These are phyloP conservation scores for Carlito syrichta DNA, from an alignment of 2,113 vertebrate species.

Conservation along the genomic window DNA sequence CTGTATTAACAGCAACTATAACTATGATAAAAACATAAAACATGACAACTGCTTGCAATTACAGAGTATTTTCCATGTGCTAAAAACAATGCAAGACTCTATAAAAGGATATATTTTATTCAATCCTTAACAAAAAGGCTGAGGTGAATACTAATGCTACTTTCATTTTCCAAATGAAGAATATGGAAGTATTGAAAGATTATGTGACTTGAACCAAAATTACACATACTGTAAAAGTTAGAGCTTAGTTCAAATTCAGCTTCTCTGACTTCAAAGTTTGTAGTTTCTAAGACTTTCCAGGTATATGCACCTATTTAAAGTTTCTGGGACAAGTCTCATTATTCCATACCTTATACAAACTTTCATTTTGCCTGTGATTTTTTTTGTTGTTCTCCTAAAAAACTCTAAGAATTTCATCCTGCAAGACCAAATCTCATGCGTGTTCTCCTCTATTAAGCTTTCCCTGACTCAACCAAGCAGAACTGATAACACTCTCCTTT, in stretches of 20 bases:
- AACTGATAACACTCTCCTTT: slow-evolving; percentile 41
- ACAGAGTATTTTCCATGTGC: neutral
- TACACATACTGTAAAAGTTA: neutral
- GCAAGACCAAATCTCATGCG: slow-evolving; percentile 4
- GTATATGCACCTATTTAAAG: neutral
- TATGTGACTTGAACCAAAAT: neutral
- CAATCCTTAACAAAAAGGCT: neutral
- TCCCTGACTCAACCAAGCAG: neutral
- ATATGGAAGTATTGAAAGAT: neutral
- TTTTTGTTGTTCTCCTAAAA: neutral
- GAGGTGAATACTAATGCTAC: neutral
- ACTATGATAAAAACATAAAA: neutral
- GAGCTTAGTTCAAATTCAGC: neutral
- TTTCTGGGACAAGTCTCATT: neutral
- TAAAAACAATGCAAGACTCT: neutral
- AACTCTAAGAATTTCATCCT: neutral
- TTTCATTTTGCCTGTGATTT: slow-evolving; percentile 6
- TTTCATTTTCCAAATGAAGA: neutral
- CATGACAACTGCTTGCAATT: neutral
- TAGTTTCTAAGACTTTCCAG: neutral
- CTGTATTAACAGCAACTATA: neutral
- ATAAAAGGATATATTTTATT: neutral
- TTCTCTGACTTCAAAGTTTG: slow-evolving; percentile 6
- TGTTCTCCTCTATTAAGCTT: slow-evolving; percentile 35
- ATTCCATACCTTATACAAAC: slow-evolving; percentile 12